Evolutionary conservation across 1,140 invertebrate species (phyloP).

Genomic region (Musca vetustissima): DNA sequence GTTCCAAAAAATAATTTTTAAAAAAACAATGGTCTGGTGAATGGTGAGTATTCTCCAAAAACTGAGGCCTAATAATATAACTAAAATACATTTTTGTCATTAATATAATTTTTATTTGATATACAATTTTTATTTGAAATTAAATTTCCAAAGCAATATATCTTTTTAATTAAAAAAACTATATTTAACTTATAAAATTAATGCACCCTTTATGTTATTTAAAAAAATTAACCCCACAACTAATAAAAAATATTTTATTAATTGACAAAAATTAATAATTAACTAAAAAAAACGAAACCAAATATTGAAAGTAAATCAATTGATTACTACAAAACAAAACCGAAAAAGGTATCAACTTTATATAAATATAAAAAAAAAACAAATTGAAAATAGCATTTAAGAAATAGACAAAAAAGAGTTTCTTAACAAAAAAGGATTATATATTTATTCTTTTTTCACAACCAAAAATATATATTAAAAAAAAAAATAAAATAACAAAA

Average conservation of each 20-base stretch:
- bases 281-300: neutral
- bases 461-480: neutral
- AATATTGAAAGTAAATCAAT: neutral
- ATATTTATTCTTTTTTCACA: neutral
- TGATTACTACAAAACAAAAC: neutral
- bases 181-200: too few species aligned
- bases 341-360: neutral
- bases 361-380: neutral
- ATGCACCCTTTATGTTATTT: too few species aligned
- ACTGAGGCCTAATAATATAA: too few species aligned
- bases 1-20: too few species aligned
- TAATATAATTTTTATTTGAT: too few species aligned
- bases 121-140: too few species aligned
- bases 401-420: neutral
- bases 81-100: too few species aligned
- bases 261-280: neutral
- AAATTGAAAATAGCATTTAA: neutral
- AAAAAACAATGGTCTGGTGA: too few species aligned
- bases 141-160: too few species aligned
- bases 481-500: neutral
- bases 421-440: neutral
- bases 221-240: too few species aligned
- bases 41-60: too few species aligned
- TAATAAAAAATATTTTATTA: neutral
- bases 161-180: too few species aligned